phyloP scores from a whole-genome alignment of 2,113 vertebrate genomes.

The Chinchilla lanigera region DNA sequence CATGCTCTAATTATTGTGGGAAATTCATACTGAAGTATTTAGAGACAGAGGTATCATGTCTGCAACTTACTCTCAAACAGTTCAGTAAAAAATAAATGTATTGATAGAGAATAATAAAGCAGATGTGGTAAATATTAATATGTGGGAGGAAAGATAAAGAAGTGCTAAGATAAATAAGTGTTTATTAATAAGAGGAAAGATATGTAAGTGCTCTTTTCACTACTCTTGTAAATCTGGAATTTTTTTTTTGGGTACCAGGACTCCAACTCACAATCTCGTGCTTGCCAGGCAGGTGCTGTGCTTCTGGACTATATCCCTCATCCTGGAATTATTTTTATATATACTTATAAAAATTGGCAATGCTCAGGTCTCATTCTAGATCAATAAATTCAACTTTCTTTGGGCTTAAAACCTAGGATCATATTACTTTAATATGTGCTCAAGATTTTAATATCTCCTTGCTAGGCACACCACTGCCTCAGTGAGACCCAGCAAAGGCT shows the following conservation, averaged over 20 bases:
- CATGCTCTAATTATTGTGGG: not conserved
- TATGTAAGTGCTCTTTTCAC: not conserved
- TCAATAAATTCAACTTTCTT: not conserved
- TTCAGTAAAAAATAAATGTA: not conserved
- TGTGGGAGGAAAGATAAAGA: not conserved
- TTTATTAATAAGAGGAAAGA: too few relatives aligned
- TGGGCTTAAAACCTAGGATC: not conserved
- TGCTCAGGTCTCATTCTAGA: not conserved
- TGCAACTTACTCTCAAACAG: not conserved
- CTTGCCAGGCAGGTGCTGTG: too few relatives aligned
- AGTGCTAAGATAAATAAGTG: too few relatives aligned
- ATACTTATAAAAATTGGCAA: slow-evolving; percentile 5
- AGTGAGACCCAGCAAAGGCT: not conserved
- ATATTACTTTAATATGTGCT: not conserved
- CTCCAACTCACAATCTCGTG: too few relatives aligned
- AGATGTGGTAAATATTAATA: not conserved
- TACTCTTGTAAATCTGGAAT: not conserved
- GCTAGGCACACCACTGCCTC: not conserved
- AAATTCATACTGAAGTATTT: not conserved
- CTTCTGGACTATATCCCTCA: too few relatives aligned
- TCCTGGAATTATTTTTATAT: not conserved
- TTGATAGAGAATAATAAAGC: not conserved
- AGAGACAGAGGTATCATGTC: not conserved
- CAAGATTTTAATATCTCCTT: not conserved
- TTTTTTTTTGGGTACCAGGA: not conserved